Conservation (phyloP, 2,797 vertebrate genomes). For the Schizothorax lantsangensis region DNA sequence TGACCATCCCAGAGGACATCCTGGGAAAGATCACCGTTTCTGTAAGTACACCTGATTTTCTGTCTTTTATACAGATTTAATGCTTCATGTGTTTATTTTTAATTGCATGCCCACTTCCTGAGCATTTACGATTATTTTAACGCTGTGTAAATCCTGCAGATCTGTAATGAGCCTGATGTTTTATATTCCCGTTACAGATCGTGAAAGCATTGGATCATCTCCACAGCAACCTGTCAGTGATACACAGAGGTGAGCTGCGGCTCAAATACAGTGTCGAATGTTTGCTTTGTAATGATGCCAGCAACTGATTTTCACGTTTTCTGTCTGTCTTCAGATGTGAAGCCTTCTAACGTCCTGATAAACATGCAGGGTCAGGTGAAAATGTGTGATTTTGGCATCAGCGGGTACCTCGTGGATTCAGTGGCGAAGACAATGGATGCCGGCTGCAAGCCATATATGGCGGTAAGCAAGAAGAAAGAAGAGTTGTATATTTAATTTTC, state of each 20-base stretch:
- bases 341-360: conserved; percentile 97
- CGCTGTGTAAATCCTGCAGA: not conserved
- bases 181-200: conserved; percentile 80
- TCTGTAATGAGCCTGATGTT: conserved; percentile 26
- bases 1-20: conserved; percentile 96
- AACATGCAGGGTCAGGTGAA: conserved; percentile 96
- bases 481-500: not conserved
- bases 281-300: not conserved
- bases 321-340: conserved; percentile 83
- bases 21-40: conserved; percentile 97
- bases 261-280: not conserved
- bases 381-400: conserved; percentile 99
- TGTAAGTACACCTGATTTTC: conserved; percentile 77
- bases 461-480: conserved; percentile 78
- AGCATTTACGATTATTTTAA: not conserved
- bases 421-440: conserved; percentile 98
- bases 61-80: not conserved
- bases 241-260: conserved; percentile 89
- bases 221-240: conserved; percentile 95
- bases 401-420: conserved; percentile 95
- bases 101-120: not conserved
- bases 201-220: conserved; percentile 97
- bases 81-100: not conserved
- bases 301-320: not conserved
- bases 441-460: conserved; percentile 98